Evolutionary conservation across 2,113 vertebrate genomes (phyloP).

Genomic region (Channa argus): DNA sequence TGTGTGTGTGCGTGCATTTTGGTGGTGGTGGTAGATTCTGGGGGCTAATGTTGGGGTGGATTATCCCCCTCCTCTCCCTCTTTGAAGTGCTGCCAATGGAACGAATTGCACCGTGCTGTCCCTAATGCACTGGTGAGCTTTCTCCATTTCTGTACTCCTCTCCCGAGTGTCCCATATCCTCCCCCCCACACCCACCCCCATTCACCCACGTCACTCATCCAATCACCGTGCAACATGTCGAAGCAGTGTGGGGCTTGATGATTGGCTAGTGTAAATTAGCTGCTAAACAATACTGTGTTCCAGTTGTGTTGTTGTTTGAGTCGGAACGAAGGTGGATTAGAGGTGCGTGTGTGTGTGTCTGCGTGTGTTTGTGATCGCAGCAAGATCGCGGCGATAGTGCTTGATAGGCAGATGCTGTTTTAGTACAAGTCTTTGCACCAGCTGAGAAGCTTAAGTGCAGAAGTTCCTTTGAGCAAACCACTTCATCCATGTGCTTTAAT

Average conservation of each 20-base stretch:
- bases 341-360: neutral
- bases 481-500: neutral
- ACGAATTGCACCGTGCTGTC: slow-evolving; percentile 73
- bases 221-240: slow-evolving; percentile 44
- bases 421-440: neutral
- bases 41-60: slow-evolving; percentile 73
- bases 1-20: slow-evolving; percentile 30
- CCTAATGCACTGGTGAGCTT: slow-evolving; percentile 74
- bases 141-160: slow-evolving; percentile 61
- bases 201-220: slow-evolving; percentile 53
- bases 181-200: too few species aligned
- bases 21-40: slow-evolving; percentile 57
- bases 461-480: neutral
- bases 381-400: neutral
- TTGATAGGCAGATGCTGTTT: neutral
- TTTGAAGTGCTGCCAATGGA: slow-evolving; percentile 81
- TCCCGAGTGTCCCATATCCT: slow-evolving; percentile 31
- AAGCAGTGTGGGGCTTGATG: slow-evolving; percentile 45
- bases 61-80: slow-evolving; percentile 66
- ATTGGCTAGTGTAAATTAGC: slow-evolving; percentile 45
- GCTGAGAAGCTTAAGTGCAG: neutral
- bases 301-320: neutral
- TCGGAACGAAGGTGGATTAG: neutral
- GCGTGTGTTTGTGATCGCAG: neutral
- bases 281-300: neutral